These are phyloP conservation scores for Acanthochromis polyacanthus DNA, from an alignment of 2,113 vertebrate species.

Conservation along the genomic window DNA sequence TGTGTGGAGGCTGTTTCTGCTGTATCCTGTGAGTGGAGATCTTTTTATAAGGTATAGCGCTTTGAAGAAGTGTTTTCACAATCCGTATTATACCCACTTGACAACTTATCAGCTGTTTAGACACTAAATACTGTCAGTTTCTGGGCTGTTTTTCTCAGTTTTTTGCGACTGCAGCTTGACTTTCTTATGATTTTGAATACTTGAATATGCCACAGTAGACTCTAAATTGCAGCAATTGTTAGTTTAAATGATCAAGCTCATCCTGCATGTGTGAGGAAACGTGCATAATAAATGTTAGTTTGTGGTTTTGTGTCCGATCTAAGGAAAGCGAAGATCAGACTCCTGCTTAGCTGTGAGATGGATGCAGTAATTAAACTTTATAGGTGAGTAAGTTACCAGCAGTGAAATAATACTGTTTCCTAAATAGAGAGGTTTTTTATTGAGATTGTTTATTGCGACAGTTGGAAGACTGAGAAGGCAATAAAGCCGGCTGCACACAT, in stretches of 20 bases:
- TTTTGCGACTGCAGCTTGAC: too few species aligned
- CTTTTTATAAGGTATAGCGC: too few species aligned
- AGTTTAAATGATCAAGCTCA: too few species aligned
- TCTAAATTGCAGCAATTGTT: background rate
- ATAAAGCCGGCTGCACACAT: conserved; percentile 52
- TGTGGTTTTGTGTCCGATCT: too few species aligned
- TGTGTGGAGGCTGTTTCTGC: background rate
- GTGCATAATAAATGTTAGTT: too few species aligned
- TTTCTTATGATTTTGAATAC: too few species aligned
- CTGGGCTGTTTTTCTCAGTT: too few species aligned
- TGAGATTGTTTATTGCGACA: conserved; percentile 61
- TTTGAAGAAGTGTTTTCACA: too few species aligned
- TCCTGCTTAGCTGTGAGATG: conserved; percentile 7
- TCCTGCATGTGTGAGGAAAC: too few species aligned
- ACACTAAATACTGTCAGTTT: background rate
- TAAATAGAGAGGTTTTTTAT: conserved; percentile 52
- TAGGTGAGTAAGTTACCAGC: conserved; percentile 29
- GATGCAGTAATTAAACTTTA: conserved; percentile 38
- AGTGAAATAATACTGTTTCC: conserved; percentile 26
- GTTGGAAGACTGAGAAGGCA: conserved; percentile 57
- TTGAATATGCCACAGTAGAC: background rate
- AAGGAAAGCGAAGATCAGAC: background rate
- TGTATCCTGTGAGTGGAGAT: too few species aligned
- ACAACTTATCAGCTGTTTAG: too few species aligned
- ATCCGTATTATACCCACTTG: too few species aligned